A percentile compares a stretch with the other conserved stretches of the same genome.
Evolutionary conservation across 1,140 invertebrate species (phyloP).

Genomic region (Atta texana): DNA sequence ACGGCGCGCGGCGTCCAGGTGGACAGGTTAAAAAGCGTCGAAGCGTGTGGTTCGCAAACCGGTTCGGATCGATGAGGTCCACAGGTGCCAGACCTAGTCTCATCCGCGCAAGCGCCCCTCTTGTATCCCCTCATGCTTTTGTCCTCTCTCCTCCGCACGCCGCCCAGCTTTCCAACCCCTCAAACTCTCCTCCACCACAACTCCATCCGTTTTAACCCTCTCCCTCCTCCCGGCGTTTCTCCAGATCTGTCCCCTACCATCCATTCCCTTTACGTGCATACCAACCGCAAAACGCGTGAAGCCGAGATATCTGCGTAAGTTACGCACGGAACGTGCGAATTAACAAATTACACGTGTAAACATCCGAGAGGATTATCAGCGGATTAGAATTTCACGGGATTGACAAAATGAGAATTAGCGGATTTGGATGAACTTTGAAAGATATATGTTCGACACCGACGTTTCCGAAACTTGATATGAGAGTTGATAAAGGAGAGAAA

Average conservation of each 20-base stretch:
- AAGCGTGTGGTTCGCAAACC: constrained; percentile 66
- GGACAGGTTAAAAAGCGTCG: constrained; percentile 68
- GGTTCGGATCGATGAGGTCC: constrained; percentile 75
- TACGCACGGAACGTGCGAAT: constrained; percentile 10
- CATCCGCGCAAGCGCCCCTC: constrained; percentile 72
- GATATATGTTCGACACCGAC: not conserved
- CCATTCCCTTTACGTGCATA: not conserved
- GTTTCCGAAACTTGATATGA: not conserved
- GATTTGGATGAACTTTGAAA: not conserved
- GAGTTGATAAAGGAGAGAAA: not conserved
- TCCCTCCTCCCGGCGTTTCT: constrained; percentile 33
- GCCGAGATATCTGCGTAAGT: constrained; percentile 5
- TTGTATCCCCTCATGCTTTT: constrained; percentile 65
- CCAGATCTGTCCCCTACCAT: not conserved
- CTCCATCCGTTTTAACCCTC: constrained; percentile 24
- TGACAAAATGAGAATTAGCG: constrained; percentile 9
- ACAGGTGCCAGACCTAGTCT: constrained; percentile 72
- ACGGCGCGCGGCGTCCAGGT: constrained; percentile 40
- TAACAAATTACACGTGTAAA: constrained; percentile 14
- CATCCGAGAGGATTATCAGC: not conserved
- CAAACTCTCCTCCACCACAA: constrained; percentile 15
- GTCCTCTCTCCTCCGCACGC: constrained; percentile 38
- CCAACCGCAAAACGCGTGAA: not conserved
- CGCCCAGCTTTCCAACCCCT: constrained; percentile 10
- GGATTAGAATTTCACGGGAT: constrained; percentile 7